These are phyloP conservation scores for Protosalanx chinensis DNA, from an alignment of 2,797 vertebrate genomes.

Conservation along the genomic window DNA sequence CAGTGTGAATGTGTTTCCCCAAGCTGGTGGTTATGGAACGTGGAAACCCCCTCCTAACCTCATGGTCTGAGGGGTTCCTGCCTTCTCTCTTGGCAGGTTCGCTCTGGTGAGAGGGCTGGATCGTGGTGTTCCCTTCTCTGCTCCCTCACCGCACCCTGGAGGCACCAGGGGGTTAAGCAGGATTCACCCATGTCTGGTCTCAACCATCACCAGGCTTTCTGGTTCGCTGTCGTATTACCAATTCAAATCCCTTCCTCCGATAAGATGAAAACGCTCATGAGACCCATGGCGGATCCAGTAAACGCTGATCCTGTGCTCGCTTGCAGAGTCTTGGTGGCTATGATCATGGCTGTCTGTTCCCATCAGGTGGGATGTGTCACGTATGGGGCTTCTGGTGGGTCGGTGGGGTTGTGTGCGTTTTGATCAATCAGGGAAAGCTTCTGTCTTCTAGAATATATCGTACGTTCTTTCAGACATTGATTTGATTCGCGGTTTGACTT, in stretches of 20 bases:
- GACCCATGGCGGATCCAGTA: too few species aligned
- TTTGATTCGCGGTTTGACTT: constrained; percentile 1
- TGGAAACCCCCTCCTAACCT: too few species aligned
- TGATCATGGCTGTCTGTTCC: not conserved
- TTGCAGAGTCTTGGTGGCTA: not conserved
- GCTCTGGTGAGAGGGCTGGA: constrained; percentile 63
- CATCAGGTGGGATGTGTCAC: not conserved
- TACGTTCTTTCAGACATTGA: not conserved
- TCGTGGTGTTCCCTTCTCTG: constrained; percentile 48
- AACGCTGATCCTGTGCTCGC: not conserved
- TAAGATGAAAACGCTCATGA: too few species aligned
- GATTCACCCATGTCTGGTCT: constrained; percentile 26
- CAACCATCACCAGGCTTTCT: too few species aligned
- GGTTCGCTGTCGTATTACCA: too few species aligned
- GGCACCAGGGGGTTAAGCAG: constrained; percentile 48
- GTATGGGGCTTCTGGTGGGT: constrained; percentile 19
- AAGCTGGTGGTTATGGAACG: too few species aligned
- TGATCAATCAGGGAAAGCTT: constrained; percentile 2
- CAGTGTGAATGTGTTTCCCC: constrained; percentile 15
- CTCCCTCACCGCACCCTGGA: constrained; percentile 33
- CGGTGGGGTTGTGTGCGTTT: not conserved
- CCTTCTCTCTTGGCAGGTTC: constrained; percentile 40
- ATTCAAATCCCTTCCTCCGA: too few species aligned
- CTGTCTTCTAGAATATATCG: constrained; percentile 3
- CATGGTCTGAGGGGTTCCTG: too few species aligned